Conservation (phyloP, 2,113 vertebrate species). For the Carettochelys insculpta region DNA sequence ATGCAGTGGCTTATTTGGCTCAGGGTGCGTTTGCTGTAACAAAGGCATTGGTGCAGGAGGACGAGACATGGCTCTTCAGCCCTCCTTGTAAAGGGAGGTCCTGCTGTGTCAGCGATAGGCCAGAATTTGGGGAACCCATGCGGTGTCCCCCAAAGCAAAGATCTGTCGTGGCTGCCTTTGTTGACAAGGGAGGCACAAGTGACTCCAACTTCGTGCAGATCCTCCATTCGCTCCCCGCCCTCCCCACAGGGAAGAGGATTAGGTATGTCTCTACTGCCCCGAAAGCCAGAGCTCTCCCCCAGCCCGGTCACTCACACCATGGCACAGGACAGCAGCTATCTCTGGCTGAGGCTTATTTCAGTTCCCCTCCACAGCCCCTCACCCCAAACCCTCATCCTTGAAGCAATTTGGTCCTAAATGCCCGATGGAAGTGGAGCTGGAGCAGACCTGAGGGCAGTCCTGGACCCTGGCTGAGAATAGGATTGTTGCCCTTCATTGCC, state of each 20-base stretch:
- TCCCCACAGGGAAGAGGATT: neutral
- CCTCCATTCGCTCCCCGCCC: neutral
- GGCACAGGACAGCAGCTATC: neutral
- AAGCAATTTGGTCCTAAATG: neutral
- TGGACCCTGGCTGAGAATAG: neutral
- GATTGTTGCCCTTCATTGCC: neutral
- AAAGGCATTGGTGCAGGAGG: neutral
- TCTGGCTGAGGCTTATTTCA: neutral
- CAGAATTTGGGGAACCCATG: neutral
- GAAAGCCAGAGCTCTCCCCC: rapidly evolving
- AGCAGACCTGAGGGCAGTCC: neutral
- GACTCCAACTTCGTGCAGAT: neutral
- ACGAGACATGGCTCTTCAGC: neutral
- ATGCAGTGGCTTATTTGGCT: neutral
- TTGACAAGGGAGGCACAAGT: neutral
- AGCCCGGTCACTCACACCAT: neutral
- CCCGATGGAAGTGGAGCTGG: neutral
- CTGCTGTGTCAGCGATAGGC: neutral
- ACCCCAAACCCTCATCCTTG: neutral
- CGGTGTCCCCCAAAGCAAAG: neutral
- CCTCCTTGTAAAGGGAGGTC: neutral
- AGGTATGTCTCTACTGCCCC: neutral
- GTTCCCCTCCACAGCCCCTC: neutral
- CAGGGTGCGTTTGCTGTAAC: neutral
- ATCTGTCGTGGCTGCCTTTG: neutral